phyloP scores from a whole-genome alignment of 2,113 vertebrate genomes.

The Nymphicus hollandicus region DNA sequence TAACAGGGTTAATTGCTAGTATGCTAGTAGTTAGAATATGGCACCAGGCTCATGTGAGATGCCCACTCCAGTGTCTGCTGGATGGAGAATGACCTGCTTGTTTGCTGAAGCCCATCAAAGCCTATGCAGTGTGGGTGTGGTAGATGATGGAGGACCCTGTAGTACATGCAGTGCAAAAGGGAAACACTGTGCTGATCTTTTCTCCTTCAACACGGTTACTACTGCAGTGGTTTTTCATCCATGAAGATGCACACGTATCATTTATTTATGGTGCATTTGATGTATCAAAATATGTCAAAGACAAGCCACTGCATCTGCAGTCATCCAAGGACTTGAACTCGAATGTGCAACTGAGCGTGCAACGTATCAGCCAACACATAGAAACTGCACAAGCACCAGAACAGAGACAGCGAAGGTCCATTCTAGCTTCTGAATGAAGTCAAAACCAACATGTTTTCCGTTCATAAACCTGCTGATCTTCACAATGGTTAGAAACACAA shows the following conservation, averaged over 20 bases:
- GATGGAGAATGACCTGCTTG: not conserved
- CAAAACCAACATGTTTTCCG: not conserved
- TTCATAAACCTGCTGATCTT: not conserved
- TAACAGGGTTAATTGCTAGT: not conserved
- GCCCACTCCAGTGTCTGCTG: fast-evolving
- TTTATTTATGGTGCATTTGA: not conserved
- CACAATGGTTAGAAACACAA: not conserved
- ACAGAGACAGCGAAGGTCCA: fast-evolving
- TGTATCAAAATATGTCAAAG: not conserved
- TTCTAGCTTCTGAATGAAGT: not conserved
- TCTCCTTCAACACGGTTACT: not conserved
- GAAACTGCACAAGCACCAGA: not conserved
- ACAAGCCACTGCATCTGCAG: not conserved
- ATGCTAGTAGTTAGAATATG: not conserved
- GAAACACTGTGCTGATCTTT: fast-evolving
- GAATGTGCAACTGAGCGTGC: not conserved
- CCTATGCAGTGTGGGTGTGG: fast-evolving
- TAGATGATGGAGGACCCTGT: not conserved
- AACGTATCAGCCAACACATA: not conserved
- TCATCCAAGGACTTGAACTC: not conserved
- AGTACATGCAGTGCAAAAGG: fast-evolving
- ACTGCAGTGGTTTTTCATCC: not conserved
- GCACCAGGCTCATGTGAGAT: not conserved
- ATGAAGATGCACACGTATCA: not conserved
- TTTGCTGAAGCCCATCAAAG: not conserved